phyloP scores from a whole-genome alignment of 1,140 invertebrate genomes.

The Cherax quadricarinatus region DNA sequence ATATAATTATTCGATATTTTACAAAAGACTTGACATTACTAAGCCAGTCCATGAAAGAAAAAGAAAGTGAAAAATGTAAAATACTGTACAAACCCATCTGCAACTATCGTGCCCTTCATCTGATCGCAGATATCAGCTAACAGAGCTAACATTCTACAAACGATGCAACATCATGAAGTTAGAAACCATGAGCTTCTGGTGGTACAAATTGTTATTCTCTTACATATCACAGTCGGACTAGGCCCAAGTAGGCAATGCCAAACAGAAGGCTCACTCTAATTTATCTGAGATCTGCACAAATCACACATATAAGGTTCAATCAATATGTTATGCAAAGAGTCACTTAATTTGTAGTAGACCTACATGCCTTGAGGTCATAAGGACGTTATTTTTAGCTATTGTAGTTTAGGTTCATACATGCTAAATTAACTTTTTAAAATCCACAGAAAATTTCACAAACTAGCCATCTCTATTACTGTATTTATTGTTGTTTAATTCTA shows the following conservation, averaged over 20 bases:
- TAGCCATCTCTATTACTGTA: neutral
- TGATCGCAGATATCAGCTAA: neutral
- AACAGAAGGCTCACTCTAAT: neutral
- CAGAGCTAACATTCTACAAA: too few species aligned
- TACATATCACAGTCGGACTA: constrained; percentile 17
- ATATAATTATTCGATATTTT: neutral
- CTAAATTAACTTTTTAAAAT: neutral
- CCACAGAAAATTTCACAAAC: neutral
- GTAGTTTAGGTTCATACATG: neutral
- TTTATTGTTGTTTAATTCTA: neutral
- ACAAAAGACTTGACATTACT: neutral
- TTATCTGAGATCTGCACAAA: neutral
- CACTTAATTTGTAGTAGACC: neutral
- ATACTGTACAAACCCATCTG: neutral
- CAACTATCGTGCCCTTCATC: neutral
- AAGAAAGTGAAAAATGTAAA: neutral
- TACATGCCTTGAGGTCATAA: neutral
- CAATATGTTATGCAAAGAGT: neutral
- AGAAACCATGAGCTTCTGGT: neutral
- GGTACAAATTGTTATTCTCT: constrained; percentile 8
- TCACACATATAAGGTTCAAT: neutral
- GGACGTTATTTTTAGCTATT: neutral
- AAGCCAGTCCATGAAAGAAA: neutral
- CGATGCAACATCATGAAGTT: neutral
- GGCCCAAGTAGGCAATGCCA: neutral